A percentile compares a stretch with the other conserved stretches of the same genome.
Evolutionary conservation across 2,888 invertebrate species (phyloP).

Genomic region (Cephus pulcher): DNA sequence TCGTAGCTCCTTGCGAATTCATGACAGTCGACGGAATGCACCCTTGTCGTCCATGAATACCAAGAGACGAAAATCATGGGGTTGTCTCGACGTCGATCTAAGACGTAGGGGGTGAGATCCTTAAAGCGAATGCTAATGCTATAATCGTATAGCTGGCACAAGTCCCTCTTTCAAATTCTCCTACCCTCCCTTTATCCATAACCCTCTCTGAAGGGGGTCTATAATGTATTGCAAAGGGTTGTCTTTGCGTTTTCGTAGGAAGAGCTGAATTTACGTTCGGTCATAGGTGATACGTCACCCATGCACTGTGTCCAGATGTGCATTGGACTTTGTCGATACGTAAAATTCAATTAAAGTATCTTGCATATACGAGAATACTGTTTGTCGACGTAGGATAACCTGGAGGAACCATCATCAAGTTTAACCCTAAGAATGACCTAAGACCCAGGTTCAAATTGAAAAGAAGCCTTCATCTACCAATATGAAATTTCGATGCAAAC

Average conservation of each 20-base stretch:
- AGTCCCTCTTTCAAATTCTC: conserved; percentile 25
- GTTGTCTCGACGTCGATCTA: conserved; percentile 26
- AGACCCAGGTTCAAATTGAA: neutral
- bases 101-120: neutral
- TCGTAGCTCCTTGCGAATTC: neutral
- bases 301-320: neutral
- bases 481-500: neutral
- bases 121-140: neutral
- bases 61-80: conserved; percentile 27
- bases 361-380: neutral
- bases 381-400: too few species aligned
- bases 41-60: conserved; percentile 34
- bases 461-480: neutral
- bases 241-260: conserved; percentile 27
- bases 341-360: neutral
- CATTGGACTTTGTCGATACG: neutral
- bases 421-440: neutral
- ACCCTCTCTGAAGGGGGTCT: conserved; percentile 2
- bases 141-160: neutral
- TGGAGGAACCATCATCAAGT: too few species aligned
- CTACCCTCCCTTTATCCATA: neutral
- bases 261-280: conserved; percentile 30
- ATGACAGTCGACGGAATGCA: neutral
- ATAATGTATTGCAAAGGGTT: conserved; percentile 48
- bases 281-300: conserved; percentile 31